Base-by-base conservation (phyloP, 2,797 vertebrate species). In the Dicrostonyx torquatus region DNA sequence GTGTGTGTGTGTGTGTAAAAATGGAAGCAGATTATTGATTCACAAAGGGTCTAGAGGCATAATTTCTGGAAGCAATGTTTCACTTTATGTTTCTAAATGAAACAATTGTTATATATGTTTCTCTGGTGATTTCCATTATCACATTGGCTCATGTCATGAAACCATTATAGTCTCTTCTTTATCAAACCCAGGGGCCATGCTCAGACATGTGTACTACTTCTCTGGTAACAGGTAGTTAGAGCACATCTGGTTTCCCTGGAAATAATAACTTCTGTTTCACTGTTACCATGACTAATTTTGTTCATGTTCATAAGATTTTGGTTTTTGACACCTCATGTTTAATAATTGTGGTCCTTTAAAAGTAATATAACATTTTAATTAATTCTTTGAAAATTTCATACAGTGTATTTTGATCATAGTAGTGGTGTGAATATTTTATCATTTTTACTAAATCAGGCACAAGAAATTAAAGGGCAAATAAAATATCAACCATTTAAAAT, bases 21-120 rank as follows among this genome's bases (percentile, higher is more conserved):
- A 83, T 70, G 31, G 66, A 87, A 95, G 50, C 18, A 55, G 90
- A 92, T 62, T 89, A 70, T 20, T 17, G 22, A 93, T 85, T 92
- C 55, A 84, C 6, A 90, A 93, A 90, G 53, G 43, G 37, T 55
- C 58, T 96, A 68, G 20, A 14, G 20, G 68, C 62, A 93, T 31
- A 6, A 94, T 70, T 95, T 95, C 34, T 77, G 78, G 82, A 94
- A 93, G 26, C 12, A 95, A 66, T 66, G 22, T 76, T 75, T 10
- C 15, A 60, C 66, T 85, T 94, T 62, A 87, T 95, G 55, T 91
- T 86, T 87, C 34, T 55, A 88, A 89, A 60, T 79, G 18, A 31
- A 93, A 76, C 75, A 60, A 40, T 75, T 43, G 12, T 31, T 85
- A n/a, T 89, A 50, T 77, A 37, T 50, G 5, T 77, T 92, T 89